Evolutionary conservation across 2,888 invertebrate genomes (phyloP).

Genomic region (Chloromyia formosa): DNA sequence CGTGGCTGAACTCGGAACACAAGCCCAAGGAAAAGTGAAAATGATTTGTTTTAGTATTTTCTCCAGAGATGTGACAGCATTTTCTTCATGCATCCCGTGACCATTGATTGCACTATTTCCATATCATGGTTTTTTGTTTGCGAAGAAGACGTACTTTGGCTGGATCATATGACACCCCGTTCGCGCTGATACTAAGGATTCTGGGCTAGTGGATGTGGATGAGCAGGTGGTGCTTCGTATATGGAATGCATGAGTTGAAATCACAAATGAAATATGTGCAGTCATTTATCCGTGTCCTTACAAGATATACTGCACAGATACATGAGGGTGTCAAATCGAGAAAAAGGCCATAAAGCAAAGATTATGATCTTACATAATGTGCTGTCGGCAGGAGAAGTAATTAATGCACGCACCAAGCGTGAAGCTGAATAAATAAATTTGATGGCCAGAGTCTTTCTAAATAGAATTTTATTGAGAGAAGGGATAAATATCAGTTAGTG

Average conservation of each 20-base stretch:
- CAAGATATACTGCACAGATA: slow-evolving; percentile 22
- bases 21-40: slow-evolving; percentile 1
- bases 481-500: no score
- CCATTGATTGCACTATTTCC: slow-evolving; percentile 15
- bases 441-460: not conserved
- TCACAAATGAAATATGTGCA: slow-evolving; percentile 33
- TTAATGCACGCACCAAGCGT: slow-evolving; percentile 38
- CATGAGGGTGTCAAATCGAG: slow-evolving; percentile 39
- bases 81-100: slow-evolving; percentile 5
- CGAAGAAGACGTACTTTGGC: not conserved
- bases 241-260: slow-evolving; percentile 38
- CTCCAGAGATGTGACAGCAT: slow-evolving; percentile 24
- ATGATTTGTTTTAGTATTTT: slow-evolving; percentile 37
- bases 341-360: slow-evolving; percentile 38
- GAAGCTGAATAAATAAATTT: slow-evolving; percentile 25
- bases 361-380: slow-evolving; percentile 39
- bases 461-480: no score
- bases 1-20: not conserved
- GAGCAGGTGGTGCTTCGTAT: slow-evolving; percentile 39
- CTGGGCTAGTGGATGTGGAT: slow-evolving; percentile 29
- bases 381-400: slow-evolving; percentile 21
- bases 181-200: slow-evolving; percentile 2
- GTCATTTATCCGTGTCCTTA: slow-evolving; percentile 37
- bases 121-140: not conserved
- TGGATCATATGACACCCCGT: slow-evolving; percentile 34